Evolutionary conservation across 2,888 invertebrate genomes (phyloP).

Genomic region (Coelopa pilipes): DNA sequence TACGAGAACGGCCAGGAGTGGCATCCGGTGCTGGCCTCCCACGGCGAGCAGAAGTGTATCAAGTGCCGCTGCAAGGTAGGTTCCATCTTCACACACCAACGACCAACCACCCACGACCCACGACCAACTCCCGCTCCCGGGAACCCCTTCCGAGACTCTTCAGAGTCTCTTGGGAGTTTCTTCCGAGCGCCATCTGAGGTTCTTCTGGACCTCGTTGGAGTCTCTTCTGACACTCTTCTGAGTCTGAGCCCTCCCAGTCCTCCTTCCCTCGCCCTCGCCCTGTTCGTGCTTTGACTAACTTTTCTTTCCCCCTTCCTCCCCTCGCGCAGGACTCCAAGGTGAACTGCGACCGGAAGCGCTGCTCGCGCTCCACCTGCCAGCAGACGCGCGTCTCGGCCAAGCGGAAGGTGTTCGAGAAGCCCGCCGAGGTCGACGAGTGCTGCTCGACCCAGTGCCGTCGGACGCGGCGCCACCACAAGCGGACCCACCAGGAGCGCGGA

Average conservation of each 20-base stretch:
- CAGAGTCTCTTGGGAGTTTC: too few species aligned
- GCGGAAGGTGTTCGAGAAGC: slow-evolving; percentile 72
- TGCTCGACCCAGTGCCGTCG: slow-evolving; percentile 64
- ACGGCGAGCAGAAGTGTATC: slow-evolving; percentile 89
- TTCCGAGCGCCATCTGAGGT: too few species aligned
- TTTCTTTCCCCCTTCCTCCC: slow-evolving; percentile 16
- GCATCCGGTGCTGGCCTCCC: slow-evolving; percentile 87
- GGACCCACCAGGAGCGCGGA: slow-evolving; percentile 55
- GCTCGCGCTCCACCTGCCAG: slow-evolving; percentile 62
- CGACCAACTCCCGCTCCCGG: too few species aligned
- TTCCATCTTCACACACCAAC: neutral
- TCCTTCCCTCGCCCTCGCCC: too few species aligned
- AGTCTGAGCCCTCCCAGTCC: too few species aligned
- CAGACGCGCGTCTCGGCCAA: slow-evolving; percentile 56
- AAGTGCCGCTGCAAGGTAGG: slow-evolving; percentile 90
- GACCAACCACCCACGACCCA: too few species aligned
- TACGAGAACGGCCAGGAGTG: slow-evolving; percentile 81
- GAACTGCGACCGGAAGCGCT: slow-evolving; percentile 81
- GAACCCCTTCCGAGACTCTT: too few species aligned
- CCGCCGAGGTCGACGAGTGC: slow-evolving; percentile 69
- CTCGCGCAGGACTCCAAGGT: slow-evolving; percentile 79
- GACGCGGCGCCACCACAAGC: slow-evolving; percentile 64
- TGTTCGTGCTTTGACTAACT: too few species aligned
- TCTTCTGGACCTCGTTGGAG: too few species aligned
- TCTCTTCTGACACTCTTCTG: too few species aligned